Evolutionary conservation across 30 jellyfish, hydroid and myxozoan genomes (phyloP).

Genomic region (Hydra vulgaris): DNA sequence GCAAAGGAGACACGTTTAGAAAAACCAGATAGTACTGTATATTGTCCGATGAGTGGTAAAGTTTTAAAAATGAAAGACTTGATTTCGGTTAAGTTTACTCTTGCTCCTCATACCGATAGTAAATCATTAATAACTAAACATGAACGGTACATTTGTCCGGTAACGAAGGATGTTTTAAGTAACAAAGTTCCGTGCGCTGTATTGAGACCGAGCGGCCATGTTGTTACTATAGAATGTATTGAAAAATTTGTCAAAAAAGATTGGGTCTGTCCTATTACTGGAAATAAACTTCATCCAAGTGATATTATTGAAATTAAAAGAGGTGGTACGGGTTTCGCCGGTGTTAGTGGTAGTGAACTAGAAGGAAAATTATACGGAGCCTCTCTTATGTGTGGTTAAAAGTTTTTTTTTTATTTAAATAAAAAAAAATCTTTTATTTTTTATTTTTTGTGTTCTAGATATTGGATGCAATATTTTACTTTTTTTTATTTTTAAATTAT

Average conservation of each 20-base stretch:
- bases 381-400: slow-evolving; percentile 33
- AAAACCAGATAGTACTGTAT: slow-evolving; percentile 67
- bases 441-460: too few species aligned
- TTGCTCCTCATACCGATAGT: slow-evolving; percentile 31
- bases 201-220: slow-evolving; percentile 68
- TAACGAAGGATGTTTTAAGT: slow-evolving; percentile 63
- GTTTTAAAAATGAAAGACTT: slow-evolving; percentile 61
- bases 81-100: slow-evolving; percentile 63
- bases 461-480: too few species aligned
- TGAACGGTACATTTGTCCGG: slow-evolving; percentile 77
- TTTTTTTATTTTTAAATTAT: too few species aligned
- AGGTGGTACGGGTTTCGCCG: slow-evolving; percentile 92
- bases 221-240: slow-evolving; percentile 84
- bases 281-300: slow-evolving; percentile 42
- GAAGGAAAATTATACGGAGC: slow-evolving; percentile 64
- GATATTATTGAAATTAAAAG: slow-evolving; percentile 61
- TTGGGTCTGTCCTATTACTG: slow-evolving; percentile 90
- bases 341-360: slow-evolving; percentile 32
- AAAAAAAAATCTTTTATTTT: too few species aligned
- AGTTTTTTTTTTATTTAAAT: too few species aligned
- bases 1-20: slow-evolving; percentile 41
- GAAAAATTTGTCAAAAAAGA: slow-evolving; percentile 56
- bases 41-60: slow-evolving; percentile 79
- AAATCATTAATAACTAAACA: slow-evolving; percentile 35
- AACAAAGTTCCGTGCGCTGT: slow-evolving; percentile 89